Evolutionary conservation across 2,797 vertebrate genomes (phyloP), one percentile per base, ranked within the genome.

Genomic region (Nyctalus aviator): DNA sequence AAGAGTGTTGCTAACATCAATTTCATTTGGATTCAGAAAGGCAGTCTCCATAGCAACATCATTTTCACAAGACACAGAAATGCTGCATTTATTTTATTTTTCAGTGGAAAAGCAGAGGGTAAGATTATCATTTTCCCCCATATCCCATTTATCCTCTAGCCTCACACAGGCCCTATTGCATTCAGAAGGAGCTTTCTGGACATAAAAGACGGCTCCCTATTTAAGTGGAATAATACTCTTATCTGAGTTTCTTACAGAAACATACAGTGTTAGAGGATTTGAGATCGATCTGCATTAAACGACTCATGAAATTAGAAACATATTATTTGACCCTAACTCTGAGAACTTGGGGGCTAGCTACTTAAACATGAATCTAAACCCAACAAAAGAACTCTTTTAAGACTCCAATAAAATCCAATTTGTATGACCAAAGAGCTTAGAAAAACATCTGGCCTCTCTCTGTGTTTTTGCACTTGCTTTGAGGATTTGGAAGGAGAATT

Each of bases 11-110:
- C 97, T 97, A 95, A 96, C 66, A 88, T 97, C 97, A 97, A 87
- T 98, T 97, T 97, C 93, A 96, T 76, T 81, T 90, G 90, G 93
- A 95, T 97, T 96, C 95, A 94, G 95, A 94, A 95, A 93, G 96
- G 81, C 88, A 84, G 95, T 98, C 91, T 93, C 97, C 98, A 98
- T 97, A 96, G 97, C 96, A 98, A 98, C 98, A 79, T 95, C 94
- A 92, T 93, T 97, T 97, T 97, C 96, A 96, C 93, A 95, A 90
- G 93, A 93, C 91, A 93, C 0, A 15, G 59, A 94, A 82, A 94
- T 76, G 46, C 83, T 62, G 44, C 57, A 85, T 83, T 95, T 93
- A 69, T 90, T 77, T 95, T 93, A 78, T 78, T 89, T 93, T 88
- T 93, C 91, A 91, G 96, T 95, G 46, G 53, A 88, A 93, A 88